Evolutionary conservation across 2,888 invertebrate species (phyloP), one percentile per base, ranked within the genome.

Genomic region (Amblyjoppa proteus): DNA sequence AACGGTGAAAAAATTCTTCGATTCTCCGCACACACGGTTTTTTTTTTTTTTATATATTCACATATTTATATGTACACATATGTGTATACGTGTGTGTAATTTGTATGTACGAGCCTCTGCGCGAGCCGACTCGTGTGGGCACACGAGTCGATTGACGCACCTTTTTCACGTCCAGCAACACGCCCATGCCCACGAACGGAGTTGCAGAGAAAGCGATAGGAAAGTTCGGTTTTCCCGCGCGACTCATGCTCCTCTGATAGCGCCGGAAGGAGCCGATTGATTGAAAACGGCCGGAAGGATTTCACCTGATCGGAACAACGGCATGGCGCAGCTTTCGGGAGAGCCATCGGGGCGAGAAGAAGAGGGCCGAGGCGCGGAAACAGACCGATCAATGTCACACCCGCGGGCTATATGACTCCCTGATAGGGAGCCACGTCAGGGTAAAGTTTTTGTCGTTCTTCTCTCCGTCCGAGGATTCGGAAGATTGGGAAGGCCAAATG

Each of bases 241-340:
- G 81, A 87, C 88, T 94, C 90, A 93, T 94, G 93, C 88, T 93
- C 20, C 93, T 93, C 94, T 94, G 93, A 88, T 94, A 93, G 89
- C 88, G 89, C 92, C 93, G 93, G 93, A 94, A 94, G 93, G 92
- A 90, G 89, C 93, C 93, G 93, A 94, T 94, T 94, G 94, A 94
- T 94, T 94, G 94, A 93, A 94, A 94, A 93, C 92, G 90, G 89
- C 90, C 89, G 89, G 87, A 88, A 89, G 89, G 90, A 88, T 90
- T 91, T 89, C 89, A 90, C 91, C 91, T 92, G 90, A 90, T 90
- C 64, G 31, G 64, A n/a, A 31, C 34, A n/a, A 64, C 64, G 34
- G 64, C 31, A 2, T 25, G 28, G 31, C 31, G 31, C 31, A 3
- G 68, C 68, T 41, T 41, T 45, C n/a, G 41, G 41, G 11, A 25